phyloP scores from a whole-genome alignment of 2,888 invertebrate genomes.

The Neoscelio sp. region DNA sequence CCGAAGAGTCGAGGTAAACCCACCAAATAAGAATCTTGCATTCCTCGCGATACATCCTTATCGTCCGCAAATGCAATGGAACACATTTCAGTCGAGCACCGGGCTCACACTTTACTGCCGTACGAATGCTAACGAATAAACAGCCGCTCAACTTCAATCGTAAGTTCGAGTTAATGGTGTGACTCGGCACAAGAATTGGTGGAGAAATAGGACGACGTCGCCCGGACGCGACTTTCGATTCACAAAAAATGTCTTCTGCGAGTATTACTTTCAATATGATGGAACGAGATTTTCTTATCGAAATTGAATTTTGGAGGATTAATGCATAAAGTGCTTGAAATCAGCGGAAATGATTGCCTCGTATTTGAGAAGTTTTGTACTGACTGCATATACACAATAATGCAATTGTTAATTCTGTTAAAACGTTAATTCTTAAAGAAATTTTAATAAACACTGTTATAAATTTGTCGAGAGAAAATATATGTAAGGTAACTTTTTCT shows the following conservation, averaged over 20 bases:
- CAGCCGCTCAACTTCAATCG: conserved; percentile 19
- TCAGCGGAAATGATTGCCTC: too few species aligned
- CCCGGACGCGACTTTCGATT: background rate
- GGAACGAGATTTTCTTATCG: conserved; percentile 5
- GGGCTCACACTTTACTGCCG: conserved; percentile 8
- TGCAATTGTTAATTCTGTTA: too few species aligned
- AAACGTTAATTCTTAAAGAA: too few species aligned
- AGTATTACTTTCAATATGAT: background rate
- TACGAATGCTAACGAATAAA: conserved; percentile 50
- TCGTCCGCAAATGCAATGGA: conserved; percentile 13
- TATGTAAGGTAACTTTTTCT: too few species aligned
- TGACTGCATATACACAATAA: too few species aligned
- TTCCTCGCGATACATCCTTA: conserved; percentile 11
- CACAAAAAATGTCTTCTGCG: conserved; percentile 11
- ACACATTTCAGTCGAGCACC: conserved; percentile 25
- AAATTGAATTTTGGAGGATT: too few species aligned
- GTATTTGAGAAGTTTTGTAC: too few species aligned
- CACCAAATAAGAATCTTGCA: conserved; percentile 11
- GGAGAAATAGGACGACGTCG: background rate
- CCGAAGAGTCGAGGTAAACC: conserved; percentile 27
- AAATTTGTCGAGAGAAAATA: too few species aligned
- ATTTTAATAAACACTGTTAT: too few species aligned
- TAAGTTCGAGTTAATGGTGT: background rate
- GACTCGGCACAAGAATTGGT: background rate
- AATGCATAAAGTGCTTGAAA: too few species aligned